Evolutionary conservation across 2,797 vertebrate species (phyloP), one percentile per base, ranked within the genome.

Genomic region (Streptopelia turtur): DNA sequence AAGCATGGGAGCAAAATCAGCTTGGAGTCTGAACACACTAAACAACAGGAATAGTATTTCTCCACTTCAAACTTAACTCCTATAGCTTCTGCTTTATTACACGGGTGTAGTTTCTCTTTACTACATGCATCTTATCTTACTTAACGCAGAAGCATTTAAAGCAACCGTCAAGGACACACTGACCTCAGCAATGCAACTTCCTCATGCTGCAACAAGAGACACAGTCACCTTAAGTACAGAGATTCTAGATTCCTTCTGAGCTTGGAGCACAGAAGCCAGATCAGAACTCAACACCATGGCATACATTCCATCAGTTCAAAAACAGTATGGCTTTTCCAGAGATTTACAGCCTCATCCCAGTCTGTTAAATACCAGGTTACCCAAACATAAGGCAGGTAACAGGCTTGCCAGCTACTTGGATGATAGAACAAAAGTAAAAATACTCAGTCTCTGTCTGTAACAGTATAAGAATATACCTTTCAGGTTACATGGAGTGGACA

Each of bases 61-160:
- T 52, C 30, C 28, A 28, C 23, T 69, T 76, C 16, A 65, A 10
- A 31, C 7, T 45, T 41, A 33, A 82, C 47, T 95, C 55, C 75
- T 76, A 82, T 59, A 79, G 49, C 20, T 91, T 93, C 76, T 45
- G 61, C n/a, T 93, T 88, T 92, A 76, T 79, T 86, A 91, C 33
- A 16, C 12, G 47, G 4, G 12, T 50, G 14, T 37, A 24, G n/a
- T 31, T 90, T 79, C 77, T 77, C 63, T 75, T 45, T 79, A n/a
- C 33, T 60, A 65, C 39, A 52, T 5, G 7, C 52, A 68, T 55
- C 91, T 97, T 94, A 95, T 95, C 86, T 93, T 47, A 59, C 63
- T 83, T 66, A 87, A 82, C 9, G 35, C 93, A 96, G 66, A 90
- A 90, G 45, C 55, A 72, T 47, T 88, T 83, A 75, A 90, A 95